Evolutionary conservation across 1,140 invertebrate species (phyloP).

Genomic region (Brachionus manjavacas): DNA sequence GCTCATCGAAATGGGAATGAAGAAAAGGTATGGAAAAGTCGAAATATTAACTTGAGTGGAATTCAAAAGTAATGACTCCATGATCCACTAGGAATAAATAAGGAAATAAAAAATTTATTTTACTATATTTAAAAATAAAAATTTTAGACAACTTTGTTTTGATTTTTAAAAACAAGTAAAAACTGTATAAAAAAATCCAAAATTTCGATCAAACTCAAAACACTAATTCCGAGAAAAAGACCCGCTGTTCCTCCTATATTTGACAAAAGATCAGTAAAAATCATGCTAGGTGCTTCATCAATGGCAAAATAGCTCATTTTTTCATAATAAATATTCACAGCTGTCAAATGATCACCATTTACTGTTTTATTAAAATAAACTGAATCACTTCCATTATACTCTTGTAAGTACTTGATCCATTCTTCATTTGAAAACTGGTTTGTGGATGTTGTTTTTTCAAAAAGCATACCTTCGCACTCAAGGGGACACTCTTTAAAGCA

Average conservation of each 20-base stretch:
- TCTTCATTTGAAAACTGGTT: neutral
- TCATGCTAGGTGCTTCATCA: neutral
- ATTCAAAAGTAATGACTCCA: too few species aligned
- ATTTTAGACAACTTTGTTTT: neutral
- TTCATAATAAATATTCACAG: constrained; percentile 22
- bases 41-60: too few species aligned
- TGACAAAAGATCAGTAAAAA: neutral
- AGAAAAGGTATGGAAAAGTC: too few species aligned
- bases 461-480: neutral
- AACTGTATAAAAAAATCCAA: neutral
- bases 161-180: neutral
- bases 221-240: constrained; percentile 19
- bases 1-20: too few species aligned
- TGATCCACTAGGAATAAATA: too few species aligned
- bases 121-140: neutral
- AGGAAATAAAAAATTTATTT: too few species aligned
- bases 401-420: neutral
- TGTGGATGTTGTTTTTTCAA: neutral
- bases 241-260: neutral
- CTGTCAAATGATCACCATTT: neutral
- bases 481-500: neutral
- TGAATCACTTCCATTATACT: neutral
- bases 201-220: constrained; percentile 4
- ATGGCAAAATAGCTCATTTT: neutral
- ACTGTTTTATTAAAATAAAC: neutral